Conservation (phyloP, 2,888 invertebrate species). For the Eurytoma californica region DNA sequence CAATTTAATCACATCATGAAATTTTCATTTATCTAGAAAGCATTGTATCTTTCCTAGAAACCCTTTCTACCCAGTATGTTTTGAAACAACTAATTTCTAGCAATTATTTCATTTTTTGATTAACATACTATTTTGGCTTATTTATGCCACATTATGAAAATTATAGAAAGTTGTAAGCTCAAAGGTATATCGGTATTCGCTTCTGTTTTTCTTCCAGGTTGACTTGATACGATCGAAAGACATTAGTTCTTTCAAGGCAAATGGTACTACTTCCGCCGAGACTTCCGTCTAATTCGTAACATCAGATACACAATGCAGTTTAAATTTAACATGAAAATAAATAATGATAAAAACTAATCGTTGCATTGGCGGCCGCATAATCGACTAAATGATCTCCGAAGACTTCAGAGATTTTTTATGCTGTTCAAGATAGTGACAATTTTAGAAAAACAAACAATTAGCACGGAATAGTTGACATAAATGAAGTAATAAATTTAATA, state of each 20-base stretch:
- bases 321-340: slow-evolving; percentile 35
- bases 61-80: slow-evolving; percentile 14
- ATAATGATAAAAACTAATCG: slow-evolving; percentile 8
- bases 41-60: slow-evolving; percentile 11
- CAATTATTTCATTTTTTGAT: slow-evolving; percentile 25
- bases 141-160: not conserved
- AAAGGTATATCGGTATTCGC: slow-evolving; percentile 40
- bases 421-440: slow-evolving; percentile 27
- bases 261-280: slow-evolving; percentile 72
- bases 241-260: slow-evolving; percentile 67
- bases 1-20: slow-evolving; percentile 27
- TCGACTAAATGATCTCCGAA: slow-evolving; percentile 48
- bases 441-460: slow-evolving; percentile 27
- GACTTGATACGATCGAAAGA: slow-evolving; percentile 73
- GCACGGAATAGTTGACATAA: slow-evolving; percentile 19
- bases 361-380: slow-evolving; percentile 24
- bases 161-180: too few species aligned
- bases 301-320: slow-evolving; percentile 38
- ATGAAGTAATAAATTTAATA: slow-evolving; percentile 20
- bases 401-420: slow-evolving; percentile 50
- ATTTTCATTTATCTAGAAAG: slow-evolving; percentile 37
- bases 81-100: slow-evolving; percentile 14
- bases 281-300: slow-evolving; percentile 68
- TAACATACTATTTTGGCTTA: slow-evolving; percentile 31
- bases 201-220: slow-evolving; percentile 66